phyloP scores from a whole-genome alignment of 2,113 vertebrate species.

The Takifugu flavidus region DNA sequence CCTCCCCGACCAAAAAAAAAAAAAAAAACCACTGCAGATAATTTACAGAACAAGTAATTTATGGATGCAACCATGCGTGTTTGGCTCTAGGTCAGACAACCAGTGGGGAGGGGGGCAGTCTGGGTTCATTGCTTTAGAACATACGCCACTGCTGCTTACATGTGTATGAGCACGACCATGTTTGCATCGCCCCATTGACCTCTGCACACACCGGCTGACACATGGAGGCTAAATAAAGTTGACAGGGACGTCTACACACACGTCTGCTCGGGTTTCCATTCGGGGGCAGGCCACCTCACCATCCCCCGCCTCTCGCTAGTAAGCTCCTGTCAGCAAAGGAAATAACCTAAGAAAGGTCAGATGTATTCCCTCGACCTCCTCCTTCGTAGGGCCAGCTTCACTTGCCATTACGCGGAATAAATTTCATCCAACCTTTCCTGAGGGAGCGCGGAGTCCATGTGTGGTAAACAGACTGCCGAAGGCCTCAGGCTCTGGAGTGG shows the following conservation, averaged over 20 bases:
- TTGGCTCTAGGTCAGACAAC: constrained; percentile 6
- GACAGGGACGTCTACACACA: constrained; percentile 59
- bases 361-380: constrained; percentile 32
- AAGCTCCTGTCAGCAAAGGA: constrained; percentile 25
- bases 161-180: constrained; percentile 21
- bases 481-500: constrained; percentile 33
- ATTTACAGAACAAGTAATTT: not conserved
- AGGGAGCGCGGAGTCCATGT: constrained; percentile 27
- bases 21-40: not conserved
- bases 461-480: constrained; percentile 35
- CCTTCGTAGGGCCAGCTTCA: constrained; percentile 50
- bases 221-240: constrained; percentile 59
- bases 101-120: constrained; percentile 12
- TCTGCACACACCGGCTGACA: constrained; percentile 48
- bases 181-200: constrained; percentile 46
- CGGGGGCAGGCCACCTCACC: constrained; percentile 24
- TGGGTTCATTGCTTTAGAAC: constrained; percentile 29
- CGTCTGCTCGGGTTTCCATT: constrained; percentile 43
- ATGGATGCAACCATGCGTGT: constrained; percentile 1
- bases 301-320: constrained; percentile 30
- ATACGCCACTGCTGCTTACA: constrained; percentile 46
- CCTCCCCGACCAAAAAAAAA: not conserved
- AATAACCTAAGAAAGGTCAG: constrained; percentile 52
- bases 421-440: constrained; percentile 25
- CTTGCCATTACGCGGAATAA: constrained; percentile 26